Evolutionary conservation across 2,797 vertebrate genomes (phyloP).

Genomic region (Mus minutoides): DNA sequence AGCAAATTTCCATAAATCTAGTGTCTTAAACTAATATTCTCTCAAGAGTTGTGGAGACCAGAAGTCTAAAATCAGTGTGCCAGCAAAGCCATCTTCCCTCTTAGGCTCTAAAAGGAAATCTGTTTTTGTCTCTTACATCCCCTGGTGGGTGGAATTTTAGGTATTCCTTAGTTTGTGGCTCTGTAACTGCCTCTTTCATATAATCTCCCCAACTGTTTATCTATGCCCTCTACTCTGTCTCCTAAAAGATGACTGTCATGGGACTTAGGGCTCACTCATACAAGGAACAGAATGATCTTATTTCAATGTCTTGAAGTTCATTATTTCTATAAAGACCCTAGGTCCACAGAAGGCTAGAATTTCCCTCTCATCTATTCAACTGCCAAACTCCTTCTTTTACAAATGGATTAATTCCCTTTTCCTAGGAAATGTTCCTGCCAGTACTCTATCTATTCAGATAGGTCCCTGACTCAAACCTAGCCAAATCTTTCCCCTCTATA

Average conservation of each 20-base stretch:
- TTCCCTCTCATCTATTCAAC: neutral
- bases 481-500: neutral
- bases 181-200: neutral
- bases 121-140: neutral
- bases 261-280: neutral
- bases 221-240: constrained; percentile 4
- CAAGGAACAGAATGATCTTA: neutral
- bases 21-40: constrained; percentile 21
- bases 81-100: neutral
- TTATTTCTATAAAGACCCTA: constrained; percentile 11
- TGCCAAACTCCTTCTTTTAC: constrained; percentile 4
- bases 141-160: neutral
- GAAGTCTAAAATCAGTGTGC: constrained; percentile 25
- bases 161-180: neutral
- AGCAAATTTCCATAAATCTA: neutral
- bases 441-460: neutral
- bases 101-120: neutral
- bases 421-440: constrained; percentile 21
- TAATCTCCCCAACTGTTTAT: neutral
- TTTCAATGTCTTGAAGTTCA: constrained; percentile 31
- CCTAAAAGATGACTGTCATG: constrained; percentile 4
- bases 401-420: constrained; percentile 43
- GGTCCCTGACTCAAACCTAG: neutral
- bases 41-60: neutral
- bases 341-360: constrained; percentile 7